Evolutionary conservation across 2,797 vertebrate genomes (phyloP).

Genomic region (Megalops cyprinoides): DNA sequence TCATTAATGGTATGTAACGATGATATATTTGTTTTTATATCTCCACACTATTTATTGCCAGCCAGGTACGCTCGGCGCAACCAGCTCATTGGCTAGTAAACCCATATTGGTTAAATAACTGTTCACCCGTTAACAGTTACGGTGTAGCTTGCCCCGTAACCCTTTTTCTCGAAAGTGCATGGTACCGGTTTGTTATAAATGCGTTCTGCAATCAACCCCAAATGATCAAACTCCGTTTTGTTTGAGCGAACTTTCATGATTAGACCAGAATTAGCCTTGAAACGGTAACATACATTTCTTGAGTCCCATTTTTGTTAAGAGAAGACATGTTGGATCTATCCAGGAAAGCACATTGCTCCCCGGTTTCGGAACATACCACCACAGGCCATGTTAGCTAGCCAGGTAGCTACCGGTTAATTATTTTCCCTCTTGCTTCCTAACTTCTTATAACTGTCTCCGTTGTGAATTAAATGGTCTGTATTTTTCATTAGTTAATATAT

Average conservation of each 20-base stretch:
- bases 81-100: not conserved
- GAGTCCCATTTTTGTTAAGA: constrained; percentile 1
- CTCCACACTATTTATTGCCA: not conserved
- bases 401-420: not conserved
- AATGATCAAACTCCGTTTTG: too few species aligned
- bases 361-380: not conserved
- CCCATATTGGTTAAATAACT: too few species aligned
- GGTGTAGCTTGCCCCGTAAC: too few species aligned
- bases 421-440: not conserved
- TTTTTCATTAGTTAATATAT: too few species aligned
- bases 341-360: not conserved
- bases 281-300: not conserved
- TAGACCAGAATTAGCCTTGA: too few species aligned
- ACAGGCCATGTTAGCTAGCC: too few species aligned
- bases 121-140: too few species aligned
- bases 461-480: too few species aligned
- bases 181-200: not conserved
- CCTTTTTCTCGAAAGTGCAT: not conserved
- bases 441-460: not conserved
- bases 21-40: not conserved
- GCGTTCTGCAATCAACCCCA: too few species aligned
- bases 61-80: too few species aligned
- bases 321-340: constrained; percentile 9
- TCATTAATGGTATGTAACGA: too few species aligned
- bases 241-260: too few species aligned